A percentile compares a stretch with the other conserved stretches of the same genome.
Conservation (phyloP, 2,113 vertebrate genomes). For the Haemorhous mexicanus region DNA sequence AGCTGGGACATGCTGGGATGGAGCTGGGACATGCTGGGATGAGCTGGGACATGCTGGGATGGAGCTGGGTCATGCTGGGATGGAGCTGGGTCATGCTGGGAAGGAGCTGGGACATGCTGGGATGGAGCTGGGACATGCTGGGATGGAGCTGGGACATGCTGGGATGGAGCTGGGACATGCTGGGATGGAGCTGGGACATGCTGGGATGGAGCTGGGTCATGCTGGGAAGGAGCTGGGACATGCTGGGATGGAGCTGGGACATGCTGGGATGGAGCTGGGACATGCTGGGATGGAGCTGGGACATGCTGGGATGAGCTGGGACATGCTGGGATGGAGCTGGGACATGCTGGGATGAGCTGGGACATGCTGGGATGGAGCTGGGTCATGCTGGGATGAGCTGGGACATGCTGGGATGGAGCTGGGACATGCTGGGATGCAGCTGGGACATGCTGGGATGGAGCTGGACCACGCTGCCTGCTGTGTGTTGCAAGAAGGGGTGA, state of each 20-base stretch:
- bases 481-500: fast-evolving
- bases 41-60: neutral
- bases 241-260: neutral
- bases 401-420: neutral
- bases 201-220: neutral
- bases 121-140: neutral
- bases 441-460: neutral
- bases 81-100: neutral
- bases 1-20: neutral
- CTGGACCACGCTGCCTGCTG: too few relatives aligned
- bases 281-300: neutral
- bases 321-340: neutral
- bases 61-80: neutral
- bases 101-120: fast-evolving
- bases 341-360: fast-evolving
- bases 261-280: neutral
- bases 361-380: neutral
- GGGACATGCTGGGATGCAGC: neutral
- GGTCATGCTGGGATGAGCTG: neutral
- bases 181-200: neutral
- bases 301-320: neutral
- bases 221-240: neutral
- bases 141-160: too few relatives aligned
- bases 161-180: too few relatives aligned
- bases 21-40: neutral